These are phyloP conservation scores for Huso huso DNA, from an alignment of 2,797 vertebrate genomes.

Conservation along the genomic window DNA sequence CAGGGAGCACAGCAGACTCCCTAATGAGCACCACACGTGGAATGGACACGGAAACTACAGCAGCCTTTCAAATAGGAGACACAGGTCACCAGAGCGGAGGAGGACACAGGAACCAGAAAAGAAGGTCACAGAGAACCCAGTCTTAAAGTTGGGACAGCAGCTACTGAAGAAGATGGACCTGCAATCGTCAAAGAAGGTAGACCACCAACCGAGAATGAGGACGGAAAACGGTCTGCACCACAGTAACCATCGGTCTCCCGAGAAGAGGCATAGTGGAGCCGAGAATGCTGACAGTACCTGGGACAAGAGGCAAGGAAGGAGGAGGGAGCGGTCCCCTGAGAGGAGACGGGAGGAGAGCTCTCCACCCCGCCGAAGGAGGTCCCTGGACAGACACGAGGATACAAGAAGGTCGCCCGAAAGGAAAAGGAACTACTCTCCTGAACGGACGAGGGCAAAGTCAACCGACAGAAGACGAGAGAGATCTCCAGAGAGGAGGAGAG, in stretches of 20 bases:
- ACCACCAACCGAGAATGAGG: constrained; percentile 62
- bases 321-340: constrained; percentile 66
- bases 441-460: constrained; percentile 52
- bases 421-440: constrained; percentile 66
- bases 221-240: constrained; percentile 59
- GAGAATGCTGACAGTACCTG: constrained; percentile 76
- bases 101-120: constrained; percentile 47
- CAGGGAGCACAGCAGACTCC: constrained; percentile 65
- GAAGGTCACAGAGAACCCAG: constrained; percentile 56
- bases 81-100: constrained; percentile 70
- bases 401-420: constrained; percentile 62
- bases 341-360: constrained; percentile 45
- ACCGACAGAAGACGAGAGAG: constrained; percentile 62
- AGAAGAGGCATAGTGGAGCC: constrained; percentile 63
- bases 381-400: constrained; percentile 73
- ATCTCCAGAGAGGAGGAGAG: constrained; percentile 60
- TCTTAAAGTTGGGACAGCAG: constrained; percentile 24
- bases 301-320: constrained; percentile 55
- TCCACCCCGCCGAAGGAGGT: constrained; percentile 58
- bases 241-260: constrained; percentile 58
- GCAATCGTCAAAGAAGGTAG: constrained; percentile 63
- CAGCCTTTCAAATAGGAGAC: constrained; percentile 55
- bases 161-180: constrained; percentile 51
- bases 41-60: constrained; percentile 71
- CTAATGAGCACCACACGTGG: constrained; percentile 74